These are phyloP conservation scores for Tenthredo amoena DNA, from an alignment of 2,888 invertebrate species.

Conservation along the genomic window DNA sequence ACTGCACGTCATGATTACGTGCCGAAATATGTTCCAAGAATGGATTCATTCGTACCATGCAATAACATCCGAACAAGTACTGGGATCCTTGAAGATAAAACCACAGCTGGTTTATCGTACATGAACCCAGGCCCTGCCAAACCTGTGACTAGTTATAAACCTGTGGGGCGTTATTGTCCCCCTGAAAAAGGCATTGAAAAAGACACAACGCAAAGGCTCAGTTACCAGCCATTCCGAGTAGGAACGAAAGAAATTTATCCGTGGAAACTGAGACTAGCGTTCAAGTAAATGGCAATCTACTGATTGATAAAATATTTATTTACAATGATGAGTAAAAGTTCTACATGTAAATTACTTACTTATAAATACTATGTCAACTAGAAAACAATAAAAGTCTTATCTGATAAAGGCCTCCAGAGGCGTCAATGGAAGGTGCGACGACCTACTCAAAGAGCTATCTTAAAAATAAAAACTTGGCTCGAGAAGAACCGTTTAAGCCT, in stretches of 20 bases:
- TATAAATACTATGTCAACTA: not conserved
- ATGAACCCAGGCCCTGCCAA: conserved; percentile 68
- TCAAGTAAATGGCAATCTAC: conserved; percentile 62
- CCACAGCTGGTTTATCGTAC: conserved; percentile 70
- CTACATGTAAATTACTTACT: not conserved
- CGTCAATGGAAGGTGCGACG: conserved; percentile 70
- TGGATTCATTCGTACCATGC: conserved; percentile 70
- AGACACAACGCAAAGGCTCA: conserved; percentile 74
- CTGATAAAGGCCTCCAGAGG: conserved; percentile 67
- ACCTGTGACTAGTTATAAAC: conserved; percentile 72
- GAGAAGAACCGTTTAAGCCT: conserved; percentile 61
- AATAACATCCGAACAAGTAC: conserved; percentile 68
- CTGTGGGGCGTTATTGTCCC: conserved; percentile 67
- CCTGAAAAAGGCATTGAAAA: conserved; percentile 66
- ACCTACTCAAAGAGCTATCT: conserved; percentile 74
- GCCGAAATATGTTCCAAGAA: conserved; percentile 66
- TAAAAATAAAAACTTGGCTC: conserved; percentile 58
- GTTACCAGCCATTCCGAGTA: conserved; percentile 72
- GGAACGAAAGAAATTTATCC: conserved; percentile 69
- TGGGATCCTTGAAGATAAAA: conserved; percentile 67
- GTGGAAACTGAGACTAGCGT: conserved; percentile 72
- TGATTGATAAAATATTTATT: conserved; percentile 58
- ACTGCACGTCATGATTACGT: conserved; percentile 71
- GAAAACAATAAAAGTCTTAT: not conserved
- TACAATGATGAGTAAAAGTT: not conserved